Conservation (phyloP, 2,113 vertebrate genomes). For the Gymnogyps californianus region DNA sequence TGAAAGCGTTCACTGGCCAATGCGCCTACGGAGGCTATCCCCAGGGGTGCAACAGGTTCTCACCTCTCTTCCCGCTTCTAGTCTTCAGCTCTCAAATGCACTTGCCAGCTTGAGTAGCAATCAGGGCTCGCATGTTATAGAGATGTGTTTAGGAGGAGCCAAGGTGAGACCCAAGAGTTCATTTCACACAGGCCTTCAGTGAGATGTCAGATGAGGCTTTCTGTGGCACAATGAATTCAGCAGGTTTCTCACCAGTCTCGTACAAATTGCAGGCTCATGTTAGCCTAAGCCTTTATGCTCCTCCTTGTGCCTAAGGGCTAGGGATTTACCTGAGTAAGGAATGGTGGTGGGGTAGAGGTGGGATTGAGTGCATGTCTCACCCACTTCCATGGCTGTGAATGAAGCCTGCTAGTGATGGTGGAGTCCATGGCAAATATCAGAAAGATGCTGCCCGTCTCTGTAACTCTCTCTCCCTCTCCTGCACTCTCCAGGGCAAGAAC, state of each 20-base stretch:
- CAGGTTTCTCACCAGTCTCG: neutral
- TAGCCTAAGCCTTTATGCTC: neutral
- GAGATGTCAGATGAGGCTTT: neutral
- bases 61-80: neutral
- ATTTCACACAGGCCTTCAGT: fast-evolving
- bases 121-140: neutral
- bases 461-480: neutral
- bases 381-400: neutral
- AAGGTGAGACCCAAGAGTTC: neutral
- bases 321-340: neutral
- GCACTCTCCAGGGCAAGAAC: neutral
- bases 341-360: neutral
- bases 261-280: neutral
- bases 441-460: neutral
- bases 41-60: neutral
- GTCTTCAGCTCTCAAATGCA: neutral
- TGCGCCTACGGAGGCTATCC: neutral
- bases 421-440: neutral
- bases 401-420: neutral
- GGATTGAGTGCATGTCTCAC: neutral
- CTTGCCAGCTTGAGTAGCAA: neutral
- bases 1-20: neutral
- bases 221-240: neutral
- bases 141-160: neutral
- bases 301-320: neutral